These are phyloP conservation scores for Willisornis vidua DNA, from an alignment of 2,113 vertebrate species.

Conservation along the genomic window DNA sequence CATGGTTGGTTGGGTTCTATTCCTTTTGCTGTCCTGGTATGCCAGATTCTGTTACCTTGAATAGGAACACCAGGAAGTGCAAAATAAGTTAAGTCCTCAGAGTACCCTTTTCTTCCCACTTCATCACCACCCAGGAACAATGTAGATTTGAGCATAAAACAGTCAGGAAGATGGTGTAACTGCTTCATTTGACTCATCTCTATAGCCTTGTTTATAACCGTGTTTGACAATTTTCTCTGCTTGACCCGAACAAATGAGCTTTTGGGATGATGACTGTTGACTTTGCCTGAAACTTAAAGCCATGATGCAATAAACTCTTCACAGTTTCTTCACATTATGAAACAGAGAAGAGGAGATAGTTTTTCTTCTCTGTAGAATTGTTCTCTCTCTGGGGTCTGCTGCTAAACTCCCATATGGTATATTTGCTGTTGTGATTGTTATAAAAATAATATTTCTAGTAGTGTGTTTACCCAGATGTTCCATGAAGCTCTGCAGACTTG, in stretches of 20 bases:
- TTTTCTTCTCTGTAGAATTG: neutral
- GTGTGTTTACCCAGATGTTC: neutral
- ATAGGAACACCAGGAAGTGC: neutral
- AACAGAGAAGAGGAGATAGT: neutral
- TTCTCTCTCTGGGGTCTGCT: neutral
- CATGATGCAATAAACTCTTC: slow-evolving; percentile 5
- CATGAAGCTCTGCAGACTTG: neutral
- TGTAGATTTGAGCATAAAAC: neutral
- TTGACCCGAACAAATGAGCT: slow-evolving; percentile 54
- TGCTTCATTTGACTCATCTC: neutral
- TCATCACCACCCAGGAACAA: neutral
- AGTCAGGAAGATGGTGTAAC: neutral
- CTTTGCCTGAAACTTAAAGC: slow-evolving; percentile 3
- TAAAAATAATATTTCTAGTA: neutral
- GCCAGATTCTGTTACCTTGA: neutral
- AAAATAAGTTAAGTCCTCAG: neutral
- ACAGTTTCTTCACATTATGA: neutral
- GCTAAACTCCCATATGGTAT: neutral
- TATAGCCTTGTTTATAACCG: neutral
- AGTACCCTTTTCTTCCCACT: neutral
- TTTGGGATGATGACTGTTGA: neutral
- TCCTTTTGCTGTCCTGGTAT: neutral
- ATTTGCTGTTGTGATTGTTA: neutral
- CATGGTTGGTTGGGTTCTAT: neutral
- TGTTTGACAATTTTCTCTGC: slow-evolving; percentile 11